phyloP scores from a whole-genome alignment of 1,140 invertebrate species.

The Drosophila biarmipes region DNA sequence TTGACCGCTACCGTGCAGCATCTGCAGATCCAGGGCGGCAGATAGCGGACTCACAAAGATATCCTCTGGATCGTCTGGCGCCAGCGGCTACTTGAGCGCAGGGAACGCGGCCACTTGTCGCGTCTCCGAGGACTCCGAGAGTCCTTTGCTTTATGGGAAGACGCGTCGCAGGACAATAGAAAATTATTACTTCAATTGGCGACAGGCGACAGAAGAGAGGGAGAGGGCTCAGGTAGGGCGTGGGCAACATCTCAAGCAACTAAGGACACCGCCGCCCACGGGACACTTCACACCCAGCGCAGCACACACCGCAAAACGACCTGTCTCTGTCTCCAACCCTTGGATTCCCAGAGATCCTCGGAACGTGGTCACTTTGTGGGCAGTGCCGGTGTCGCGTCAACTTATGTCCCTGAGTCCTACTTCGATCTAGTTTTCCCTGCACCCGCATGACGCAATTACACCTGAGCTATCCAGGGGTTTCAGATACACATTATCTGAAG shows the following conservation, averaged over 20 bases:
- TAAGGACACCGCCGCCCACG: slow-evolving; percentile 56
- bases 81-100: slow-evolving; percentile 48
- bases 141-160: slow-evolving; percentile 3
- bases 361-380: slow-evolving; percentile 47
- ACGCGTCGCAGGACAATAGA: slow-evolving; percentile 53
- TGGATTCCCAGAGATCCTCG: neutral
- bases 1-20: slow-evolving; percentile 61
- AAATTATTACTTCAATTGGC: slow-evolving; percentile 81
- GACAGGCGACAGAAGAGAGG: slow-evolving; percentile 44
- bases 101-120: slow-evolving; percentile 60
- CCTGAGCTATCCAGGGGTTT: slow-evolving; percentile 48
- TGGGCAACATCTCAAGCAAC: slow-evolving; percentile 49
- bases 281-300: slow-evolving; percentile 56
- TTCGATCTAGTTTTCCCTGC: slow-evolving; percentile 26
- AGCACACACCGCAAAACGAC: slow-evolving; percentile 52
- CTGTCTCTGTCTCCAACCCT: neutral
- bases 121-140: slow-evolving; percentile 20
- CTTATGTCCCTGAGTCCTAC: slow-evolving; percentile 19
- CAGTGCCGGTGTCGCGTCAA: slow-evolving; percentile 39
- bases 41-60: slow-evolving; percentile 56
- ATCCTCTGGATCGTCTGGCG: slow-evolving; percentile 47
- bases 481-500: neutral
- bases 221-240: slow-evolving; percentile 11
- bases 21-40: slow-evolving; percentile 55
- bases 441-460: slow-evolving; percentile 67